These are phyloP conservation scores for Monopis laevigella DNA, from an alignment of 2,888 invertebrate species.

Conservation along the genomic window DNA sequence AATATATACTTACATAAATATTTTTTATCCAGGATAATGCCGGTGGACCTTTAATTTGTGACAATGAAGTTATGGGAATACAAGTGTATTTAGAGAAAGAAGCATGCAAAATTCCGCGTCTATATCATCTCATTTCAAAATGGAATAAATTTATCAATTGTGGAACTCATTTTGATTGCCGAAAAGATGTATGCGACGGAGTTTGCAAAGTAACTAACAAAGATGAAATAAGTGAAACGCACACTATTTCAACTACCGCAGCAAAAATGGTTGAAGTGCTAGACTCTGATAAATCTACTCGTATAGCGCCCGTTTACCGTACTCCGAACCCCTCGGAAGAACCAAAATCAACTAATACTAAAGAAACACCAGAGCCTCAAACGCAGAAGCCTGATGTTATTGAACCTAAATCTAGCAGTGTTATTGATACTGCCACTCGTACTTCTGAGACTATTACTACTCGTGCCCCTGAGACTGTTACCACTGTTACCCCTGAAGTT, in stretches of 20 bases:
- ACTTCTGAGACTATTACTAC: constrained; percentile 11
- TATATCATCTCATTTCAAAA: constrained; percentile 39
- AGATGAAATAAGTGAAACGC: constrained; percentile 24
- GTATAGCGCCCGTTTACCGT: background rate
- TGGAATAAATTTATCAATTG: constrained; percentile 46
- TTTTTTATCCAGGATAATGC: constrained; percentile 38
- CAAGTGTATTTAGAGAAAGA: constrained; percentile 46
- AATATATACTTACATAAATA: no score
- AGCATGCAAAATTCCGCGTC: constrained; percentile 38
- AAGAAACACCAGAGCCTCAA: background rate
- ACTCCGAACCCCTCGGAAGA: background rate
- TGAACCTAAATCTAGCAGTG: constrained; percentile 14
- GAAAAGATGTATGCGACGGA: constrained; percentile 29
- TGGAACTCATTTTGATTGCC: constrained; percentile 37
- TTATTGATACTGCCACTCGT: constrained; percentile 6
- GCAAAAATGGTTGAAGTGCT: background rate
- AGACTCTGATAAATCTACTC: background rate
- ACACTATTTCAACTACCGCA: background rate
- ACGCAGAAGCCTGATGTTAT: background rate
- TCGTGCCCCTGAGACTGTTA: background rate
- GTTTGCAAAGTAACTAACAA: constrained; percentile 34
- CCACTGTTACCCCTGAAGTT: background rate
- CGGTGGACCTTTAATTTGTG: constrained; percentile 52
- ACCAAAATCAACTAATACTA: background rate
- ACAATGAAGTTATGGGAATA: constrained; percentile 35